phyloP scores from a whole-genome alignment of 1,140 invertebrate genomes.

The Macrosteles quadrilineatus region DNA sequence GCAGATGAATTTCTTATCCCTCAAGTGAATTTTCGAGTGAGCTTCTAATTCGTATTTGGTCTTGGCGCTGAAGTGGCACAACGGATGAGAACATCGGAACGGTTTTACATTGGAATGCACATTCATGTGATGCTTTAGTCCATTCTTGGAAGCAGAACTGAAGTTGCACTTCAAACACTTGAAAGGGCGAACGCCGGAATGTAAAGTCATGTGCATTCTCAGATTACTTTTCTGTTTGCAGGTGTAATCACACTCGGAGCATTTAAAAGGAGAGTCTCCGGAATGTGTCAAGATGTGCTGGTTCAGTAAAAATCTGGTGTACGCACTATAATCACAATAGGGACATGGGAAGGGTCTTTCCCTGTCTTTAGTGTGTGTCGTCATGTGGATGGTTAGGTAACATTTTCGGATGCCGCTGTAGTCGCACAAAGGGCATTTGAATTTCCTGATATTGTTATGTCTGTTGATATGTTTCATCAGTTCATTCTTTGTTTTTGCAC shows the following conservation, averaged over 20 bases:
- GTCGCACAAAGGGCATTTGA: slow-evolving; percentile 6
- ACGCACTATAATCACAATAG: slow-evolving; percentile 3
- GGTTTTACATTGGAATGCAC: not conserved
- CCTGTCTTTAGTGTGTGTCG: not conserved
- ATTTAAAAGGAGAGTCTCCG: not conserved
- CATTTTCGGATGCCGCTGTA: slow-evolving; percentile 10
- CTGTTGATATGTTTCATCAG: slow-evolving; percentile 16
- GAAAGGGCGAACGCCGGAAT: not conserved
- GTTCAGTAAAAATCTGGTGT: slow-evolving; percentile 11
- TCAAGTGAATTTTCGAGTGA: not conserved
- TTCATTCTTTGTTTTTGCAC: slow-evolving; percentile 1
- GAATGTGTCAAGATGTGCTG: not conserved
- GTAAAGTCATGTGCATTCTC: not conserved
- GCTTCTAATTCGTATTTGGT: not conserved
- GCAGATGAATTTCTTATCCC: not conserved
- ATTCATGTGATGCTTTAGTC: not conserved
- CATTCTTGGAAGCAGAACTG: not conserved
- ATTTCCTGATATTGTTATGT: slow-evolving; percentile 12
- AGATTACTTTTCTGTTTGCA: slow-evolving; percentile 13
- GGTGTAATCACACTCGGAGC: not conserved
- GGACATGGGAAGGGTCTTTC: slow-evolving; percentile 3
- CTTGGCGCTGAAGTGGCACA: not conserved
- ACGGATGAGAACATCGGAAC: not conserved
- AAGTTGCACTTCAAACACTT: slow-evolving; percentile 8
- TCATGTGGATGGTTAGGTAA: slow-evolving; percentile 13